phyloP scores from a whole-genome alignment of 2,797 vertebrate species.

The Odontamblyopus lacepedii region DNA sequence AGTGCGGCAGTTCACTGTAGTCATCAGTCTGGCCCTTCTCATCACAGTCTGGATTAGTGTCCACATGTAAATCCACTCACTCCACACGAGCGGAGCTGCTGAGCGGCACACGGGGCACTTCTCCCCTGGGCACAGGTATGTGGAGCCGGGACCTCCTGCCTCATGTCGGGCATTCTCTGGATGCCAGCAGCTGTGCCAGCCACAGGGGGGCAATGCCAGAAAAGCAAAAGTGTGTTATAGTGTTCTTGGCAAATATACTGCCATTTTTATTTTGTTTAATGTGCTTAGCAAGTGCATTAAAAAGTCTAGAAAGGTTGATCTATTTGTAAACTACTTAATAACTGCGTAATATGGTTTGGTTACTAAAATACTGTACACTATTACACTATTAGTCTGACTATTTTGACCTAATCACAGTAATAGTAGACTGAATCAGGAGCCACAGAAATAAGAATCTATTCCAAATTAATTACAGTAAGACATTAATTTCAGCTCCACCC shows the following conservation, averaged over 20 bases:
- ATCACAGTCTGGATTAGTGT: constrained; percentile 76
- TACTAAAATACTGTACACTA: background rate
- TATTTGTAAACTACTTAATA: background rate
- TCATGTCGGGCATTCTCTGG: constrained; percentile 72
- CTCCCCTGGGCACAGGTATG: constrained; percentile 71
- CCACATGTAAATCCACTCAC: constrained; percentile 76
- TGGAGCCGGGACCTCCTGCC: constrained; percentile 55
- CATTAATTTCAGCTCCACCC: too few relatives aligned
- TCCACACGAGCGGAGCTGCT: constrained; percentile 69
- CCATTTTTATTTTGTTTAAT: background rate
- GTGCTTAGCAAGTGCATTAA: background rate
- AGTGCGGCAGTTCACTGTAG: constrained; percentile 62
- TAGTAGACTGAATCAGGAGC: background rate
- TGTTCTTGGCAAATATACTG: background rate
- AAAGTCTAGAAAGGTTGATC: background rate
- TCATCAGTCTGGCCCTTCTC: constrained; percentile 69
- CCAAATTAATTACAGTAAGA: background rate
- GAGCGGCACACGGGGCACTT: constrained; percentile 70
- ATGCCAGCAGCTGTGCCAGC: constrained; percentile 74
- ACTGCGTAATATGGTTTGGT: background rate
- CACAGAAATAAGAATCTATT: background rate
- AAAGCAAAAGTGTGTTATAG: constrained; percentile 17
- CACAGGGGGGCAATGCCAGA: constrained; percentile 48
- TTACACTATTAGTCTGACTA: background rate
- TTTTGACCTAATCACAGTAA: background rate